These are phyloP conservation scores for Aphelocoma californica DNA, from an alignment of 2,797 vertebrate species.

Conservation along the genomic window DNA sequence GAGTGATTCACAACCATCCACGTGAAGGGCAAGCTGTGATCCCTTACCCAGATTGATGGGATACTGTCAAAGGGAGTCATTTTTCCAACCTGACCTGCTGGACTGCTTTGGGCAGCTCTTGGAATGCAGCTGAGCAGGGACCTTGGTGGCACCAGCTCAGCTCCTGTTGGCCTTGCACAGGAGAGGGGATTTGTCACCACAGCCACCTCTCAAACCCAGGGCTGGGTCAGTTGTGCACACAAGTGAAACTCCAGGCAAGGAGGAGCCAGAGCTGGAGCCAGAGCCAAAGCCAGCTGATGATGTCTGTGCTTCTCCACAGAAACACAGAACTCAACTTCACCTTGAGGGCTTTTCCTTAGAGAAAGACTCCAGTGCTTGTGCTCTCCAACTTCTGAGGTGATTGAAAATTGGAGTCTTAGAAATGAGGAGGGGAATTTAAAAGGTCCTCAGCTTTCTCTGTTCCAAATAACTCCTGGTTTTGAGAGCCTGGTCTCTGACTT, in stretches of 20 bases:
- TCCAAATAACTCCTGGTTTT: neutral
- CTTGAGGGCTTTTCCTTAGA: neutral
- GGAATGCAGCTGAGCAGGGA: neutral
- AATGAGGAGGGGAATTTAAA: neutral
- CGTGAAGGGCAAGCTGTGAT: neutral
- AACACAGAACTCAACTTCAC: neutral
- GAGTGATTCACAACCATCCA: neutral
- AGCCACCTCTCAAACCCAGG: neutral
- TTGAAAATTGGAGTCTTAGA: neutral
- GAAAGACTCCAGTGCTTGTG: neutral
- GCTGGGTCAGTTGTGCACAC: neutral
- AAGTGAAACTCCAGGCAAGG: neutral
- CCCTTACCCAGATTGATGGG: neutral
- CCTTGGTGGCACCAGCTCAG: neutral
- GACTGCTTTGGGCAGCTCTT: neutral
- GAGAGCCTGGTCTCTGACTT: neutral
- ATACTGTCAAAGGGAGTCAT: neutral
- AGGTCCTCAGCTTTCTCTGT: neutral
- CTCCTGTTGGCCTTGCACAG: neutral
- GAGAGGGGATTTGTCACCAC: neutral
- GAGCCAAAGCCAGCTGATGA: neutral
- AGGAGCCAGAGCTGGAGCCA: neutral
- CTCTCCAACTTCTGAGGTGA: neutral
- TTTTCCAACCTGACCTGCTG: neutral
- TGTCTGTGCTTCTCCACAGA: neutral